Conservation (phyloP, 30 jellyfish, hydroid and myxozoan species). For the Chrysaora quinquecirrha region DNA sequence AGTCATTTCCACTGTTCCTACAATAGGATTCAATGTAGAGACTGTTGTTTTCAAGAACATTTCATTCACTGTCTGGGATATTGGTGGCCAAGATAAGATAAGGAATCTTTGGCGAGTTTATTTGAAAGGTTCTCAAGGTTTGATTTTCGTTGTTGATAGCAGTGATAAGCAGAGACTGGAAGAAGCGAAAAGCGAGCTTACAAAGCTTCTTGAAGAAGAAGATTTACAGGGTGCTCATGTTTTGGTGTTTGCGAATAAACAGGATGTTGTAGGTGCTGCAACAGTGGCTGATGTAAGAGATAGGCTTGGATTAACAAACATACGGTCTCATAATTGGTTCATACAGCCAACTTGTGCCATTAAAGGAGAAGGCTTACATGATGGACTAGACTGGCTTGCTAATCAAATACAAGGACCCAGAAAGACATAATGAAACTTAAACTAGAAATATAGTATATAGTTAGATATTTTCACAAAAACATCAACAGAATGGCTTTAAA, state of each 20-base stretch:
- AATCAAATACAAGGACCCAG: slow-evolving; percentile 72
- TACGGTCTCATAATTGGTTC: slow-evolving; percentile 90
- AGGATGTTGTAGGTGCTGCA: slow-evolving; percentile 97
- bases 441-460: too few species aligned
- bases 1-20: slow-evolving; percentile 95
- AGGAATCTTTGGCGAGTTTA: slow-evolving; percentile 98
- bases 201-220: slow-evolving; percentile 82
- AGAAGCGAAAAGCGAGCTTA: slow-evolving; percentile 89
- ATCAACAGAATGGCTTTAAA: background rate
- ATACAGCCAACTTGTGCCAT: slow-evolving; percentile 95
- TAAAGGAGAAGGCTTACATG: slow-evolving; percentile 95
- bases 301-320: slow-evolving; percentile 72
- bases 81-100: slow-evolving; percentile 98
- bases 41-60: slow-evolving; percentile 90
- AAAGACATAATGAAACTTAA: background rate
- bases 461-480: background rate
- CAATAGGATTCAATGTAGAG: slow-evolving; percentile 95
- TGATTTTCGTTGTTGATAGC: slow-evolving; percentile 94
- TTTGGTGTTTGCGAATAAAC: slow-evolving; percentile 93
- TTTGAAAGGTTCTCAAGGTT: slow-evolving; percentile 94
- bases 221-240: slow-evolving; percentile 91
- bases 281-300: slow-evolving; percentile 85
- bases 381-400: slow-evolving; percentile 97
- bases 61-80: slow-evolving; percentile 98
- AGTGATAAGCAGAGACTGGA: slow-evolving; percentile 83